These are phyloP conservation scores for Adineta ricciae DNA, from an alignment of 2,888 invertebrate species.

Conservation along the genomic window DNA sequence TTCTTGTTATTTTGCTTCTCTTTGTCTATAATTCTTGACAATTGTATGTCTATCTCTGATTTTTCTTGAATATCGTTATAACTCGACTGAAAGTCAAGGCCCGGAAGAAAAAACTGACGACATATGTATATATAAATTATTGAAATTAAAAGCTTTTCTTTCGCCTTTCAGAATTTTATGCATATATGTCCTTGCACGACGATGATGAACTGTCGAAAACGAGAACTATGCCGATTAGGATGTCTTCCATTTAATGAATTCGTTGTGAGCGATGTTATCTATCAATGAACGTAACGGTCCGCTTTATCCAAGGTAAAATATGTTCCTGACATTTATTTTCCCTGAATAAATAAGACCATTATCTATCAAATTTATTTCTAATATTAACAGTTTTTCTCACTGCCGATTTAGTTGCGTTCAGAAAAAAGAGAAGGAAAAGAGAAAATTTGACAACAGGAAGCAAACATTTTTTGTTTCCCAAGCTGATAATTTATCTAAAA, in stretches of 20 bases:
- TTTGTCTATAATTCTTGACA: neutral
- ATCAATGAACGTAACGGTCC: neutral
- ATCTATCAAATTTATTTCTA: neutral
- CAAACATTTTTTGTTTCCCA: neutral
- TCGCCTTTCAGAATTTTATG: neutral
- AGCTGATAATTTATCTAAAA: neutral
- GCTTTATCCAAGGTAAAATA: neutral
- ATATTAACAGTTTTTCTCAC: neutral
- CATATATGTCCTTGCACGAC: neutral
- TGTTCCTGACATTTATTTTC: neutral
- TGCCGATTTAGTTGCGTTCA: neutral
- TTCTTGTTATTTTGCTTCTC: neutral
- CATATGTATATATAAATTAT: neutral
- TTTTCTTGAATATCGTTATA: neutral
- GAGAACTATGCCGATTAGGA: neutral
- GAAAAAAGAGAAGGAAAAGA: neutral
- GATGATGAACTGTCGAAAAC: neutral
- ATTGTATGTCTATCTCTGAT: neutral
- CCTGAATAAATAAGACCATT: neutral
- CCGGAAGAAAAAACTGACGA: neutral
- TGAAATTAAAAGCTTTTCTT: neutral
- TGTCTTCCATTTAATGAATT: neutral
- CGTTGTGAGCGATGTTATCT: neutral
- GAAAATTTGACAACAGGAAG: neutral
- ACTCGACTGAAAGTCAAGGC: neutral